These are phyloP conservation scores for Ditylenchus dipsaci DNA, from an alignment of 1,140 invertebrate species.

Conservation along the genomic window DNA sequence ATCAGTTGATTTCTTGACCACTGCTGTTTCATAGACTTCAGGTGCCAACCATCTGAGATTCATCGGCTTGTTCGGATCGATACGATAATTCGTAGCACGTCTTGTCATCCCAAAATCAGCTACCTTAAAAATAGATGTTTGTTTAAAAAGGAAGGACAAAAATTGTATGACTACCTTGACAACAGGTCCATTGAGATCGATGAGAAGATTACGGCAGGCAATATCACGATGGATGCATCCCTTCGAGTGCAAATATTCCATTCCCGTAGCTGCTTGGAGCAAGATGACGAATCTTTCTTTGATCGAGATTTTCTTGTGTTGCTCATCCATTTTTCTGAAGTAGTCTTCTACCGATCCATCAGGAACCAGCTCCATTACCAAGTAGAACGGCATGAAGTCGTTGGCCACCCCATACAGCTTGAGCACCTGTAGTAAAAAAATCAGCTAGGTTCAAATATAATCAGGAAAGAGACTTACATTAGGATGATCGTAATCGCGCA, in stretches of 20 bases:
- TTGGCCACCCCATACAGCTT: slow-evolving; percentile 1
- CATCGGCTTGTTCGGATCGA: slow-evolving; percentile 45
- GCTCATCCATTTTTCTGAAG: slow-evolving; percentile 21
- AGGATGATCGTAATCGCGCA: slow-evolving; percentile 48
- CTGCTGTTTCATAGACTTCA: slow-evolving; percentile 34
- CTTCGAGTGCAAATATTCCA: slow-evolving; percentile 49
- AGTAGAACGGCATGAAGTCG: slow-evolving; percentile 31
- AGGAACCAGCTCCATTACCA: slow-evolving; percentile 49
- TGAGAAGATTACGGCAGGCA: slow-evolving; percentile 45
- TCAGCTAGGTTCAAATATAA: neutral
- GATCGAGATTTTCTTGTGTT: slow-evolving; percentile 6
- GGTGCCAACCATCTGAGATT: slow-evolving; percentile 46
- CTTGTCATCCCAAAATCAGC: slow-evolving; percentile 53
- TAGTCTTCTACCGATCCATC: slow-evolving; percentile 45
- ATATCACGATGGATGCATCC: slow-evolving; percentile 48
- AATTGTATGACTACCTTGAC: slow-evolving; percentile 17
- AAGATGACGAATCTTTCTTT: slow-evolving; percentile 21
- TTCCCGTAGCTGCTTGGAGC: slow-evolving; percentile 38
- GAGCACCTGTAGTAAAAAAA: neutral
- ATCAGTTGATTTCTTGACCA: slow-evolving; percentile 33
- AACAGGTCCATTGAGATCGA: slow-evolving; percentile 16
- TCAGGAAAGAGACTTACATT: slow-evolving; percentile 41
- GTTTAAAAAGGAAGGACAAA: neutral
- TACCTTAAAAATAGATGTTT: slow-evolving; percentile 1
- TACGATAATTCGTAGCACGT: slow-evolving; percentile 45